Conservation (phyloP, 1,140 invertebrate genomes). For the Drosophila obscura region DNA sequence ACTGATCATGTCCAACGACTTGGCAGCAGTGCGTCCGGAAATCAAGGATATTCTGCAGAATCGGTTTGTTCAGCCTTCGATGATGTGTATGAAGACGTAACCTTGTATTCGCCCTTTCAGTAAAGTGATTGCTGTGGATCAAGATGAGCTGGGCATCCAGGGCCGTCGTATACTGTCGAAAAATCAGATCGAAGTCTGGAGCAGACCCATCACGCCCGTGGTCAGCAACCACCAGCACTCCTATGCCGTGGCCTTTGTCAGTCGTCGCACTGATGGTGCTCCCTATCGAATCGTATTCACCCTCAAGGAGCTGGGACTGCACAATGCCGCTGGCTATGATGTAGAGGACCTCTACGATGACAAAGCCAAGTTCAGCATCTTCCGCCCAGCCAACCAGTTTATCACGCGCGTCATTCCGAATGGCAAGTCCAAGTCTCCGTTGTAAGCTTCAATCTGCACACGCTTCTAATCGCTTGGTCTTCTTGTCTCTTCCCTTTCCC, state of each 20-base stretch:
- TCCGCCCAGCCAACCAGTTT: conserved; percentile 37
- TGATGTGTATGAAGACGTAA: conserved; percentile 35
- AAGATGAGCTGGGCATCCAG: conserved; percentile 90
- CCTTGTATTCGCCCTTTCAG: conserved; percentile 84
- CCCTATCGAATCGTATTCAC: conserved; percentile 85
- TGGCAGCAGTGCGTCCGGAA: conserved; percentile 88
- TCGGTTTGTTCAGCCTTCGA: conserved; percentile 66
- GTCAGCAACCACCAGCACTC: conserved; percentile 90
- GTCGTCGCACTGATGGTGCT: conserved; percentile 89
- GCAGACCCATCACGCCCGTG: conserved; percentile 91
- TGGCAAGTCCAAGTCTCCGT: conserved; percentile 40
- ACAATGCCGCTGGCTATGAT: conserved; percentile 81
- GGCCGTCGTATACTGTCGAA: conserved; percentile 87
- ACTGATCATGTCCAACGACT: conserved; percentile 94
- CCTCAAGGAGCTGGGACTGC: conserved; percentile 85
- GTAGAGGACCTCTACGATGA: conserved; percentile 77
- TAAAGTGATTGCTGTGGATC: conserved; percentile 91
- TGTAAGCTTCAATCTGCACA: too few species aligned
- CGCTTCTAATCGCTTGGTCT: neutral
- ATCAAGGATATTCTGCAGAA: conserved; percentile 92
- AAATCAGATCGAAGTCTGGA: conserved; percentile 96
- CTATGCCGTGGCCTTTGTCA: conserved; percentile 94
- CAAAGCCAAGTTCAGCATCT: conserved; percentile 34
- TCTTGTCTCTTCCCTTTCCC: conserved; percentile 10
- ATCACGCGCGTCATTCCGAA: conserved; percentile 74